phyloP scores from a whole-genome alignment of 53 echinoderm and acorn worm genomes.

The Paracentrotus lividus region DNA sequence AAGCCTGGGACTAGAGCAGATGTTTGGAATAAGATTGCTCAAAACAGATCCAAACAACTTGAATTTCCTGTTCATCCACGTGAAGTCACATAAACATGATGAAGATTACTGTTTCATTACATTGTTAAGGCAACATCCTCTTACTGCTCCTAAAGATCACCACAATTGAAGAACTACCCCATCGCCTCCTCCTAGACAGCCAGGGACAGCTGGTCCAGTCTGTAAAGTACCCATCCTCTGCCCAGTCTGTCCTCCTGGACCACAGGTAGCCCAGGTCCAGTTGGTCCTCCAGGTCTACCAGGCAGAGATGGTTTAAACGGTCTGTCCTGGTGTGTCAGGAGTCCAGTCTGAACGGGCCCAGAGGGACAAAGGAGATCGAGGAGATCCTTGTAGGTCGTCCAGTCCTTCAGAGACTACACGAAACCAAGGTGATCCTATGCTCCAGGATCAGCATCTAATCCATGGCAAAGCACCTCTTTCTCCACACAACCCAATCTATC shows the following conservation, averaged over 20 bases:
- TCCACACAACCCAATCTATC: not conserved
- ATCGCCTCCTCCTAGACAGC: not conserved
- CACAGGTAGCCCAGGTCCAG: conserved; percentile 70
- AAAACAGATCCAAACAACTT: not conserved
- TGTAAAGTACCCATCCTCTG: conserved; percentile 40
- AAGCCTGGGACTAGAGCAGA: not conserved
- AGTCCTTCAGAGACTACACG: not conserved
- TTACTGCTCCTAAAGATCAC: not conserved
- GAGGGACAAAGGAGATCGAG: conserved; percentile 73
- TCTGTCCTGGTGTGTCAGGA: conserved; percentile 80
- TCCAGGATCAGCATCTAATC: not conserved
- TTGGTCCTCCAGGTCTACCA: conserved; percentile 79
- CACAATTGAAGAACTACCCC: not conserved
- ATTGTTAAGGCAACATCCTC: not conserved
- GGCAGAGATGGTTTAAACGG: conserved; percentile 85
- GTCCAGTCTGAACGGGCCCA: conserved; percentile 75
- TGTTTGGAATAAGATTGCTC: not conserved
- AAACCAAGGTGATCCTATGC: conserved; percentile 33
- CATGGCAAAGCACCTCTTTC: not conserved
- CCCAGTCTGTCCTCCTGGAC: conserved; percentile 54
- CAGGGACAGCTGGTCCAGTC: not conserved
- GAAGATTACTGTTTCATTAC: conserved; percentile 1
- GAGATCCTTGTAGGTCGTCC: conserved; percentile 46
- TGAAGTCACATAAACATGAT: not conserved
- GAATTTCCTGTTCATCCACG: not conserved